Evolutionary conservation across 1,140 invertebrate genomes (phyloP).

Genomic region (Ceratitis capitata): DNA sequence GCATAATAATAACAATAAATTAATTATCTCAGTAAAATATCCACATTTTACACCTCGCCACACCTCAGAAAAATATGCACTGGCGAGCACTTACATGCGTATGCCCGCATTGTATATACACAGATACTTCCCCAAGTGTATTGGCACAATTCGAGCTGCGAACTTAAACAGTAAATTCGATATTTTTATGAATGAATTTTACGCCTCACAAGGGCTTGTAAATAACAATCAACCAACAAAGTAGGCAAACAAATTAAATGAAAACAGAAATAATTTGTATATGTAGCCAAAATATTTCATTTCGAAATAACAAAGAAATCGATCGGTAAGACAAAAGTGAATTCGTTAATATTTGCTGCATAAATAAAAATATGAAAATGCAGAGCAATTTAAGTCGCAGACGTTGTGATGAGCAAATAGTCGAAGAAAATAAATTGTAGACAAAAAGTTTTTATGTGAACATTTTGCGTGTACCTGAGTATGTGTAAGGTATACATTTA

Average conservation of each 20-base stretch:
- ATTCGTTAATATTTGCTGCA: not conserved
- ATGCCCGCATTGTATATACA: not conserved
- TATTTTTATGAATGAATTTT: conserved; percentile 35
- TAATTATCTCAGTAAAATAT: not conserved
- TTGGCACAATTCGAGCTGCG: not conserved
- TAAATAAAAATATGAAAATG: not conserved
- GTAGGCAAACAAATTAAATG: conserved; percentile 17
- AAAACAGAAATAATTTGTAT: not conserved
- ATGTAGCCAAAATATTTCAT: not conserved
- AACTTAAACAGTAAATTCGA: not conserved
- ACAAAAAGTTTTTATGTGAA: too few relatives aligned
- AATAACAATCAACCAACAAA: not conserved
- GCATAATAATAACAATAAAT: not conserved
- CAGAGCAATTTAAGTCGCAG: not conserved
- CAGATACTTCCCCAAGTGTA: not conserved
- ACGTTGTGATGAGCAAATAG: not conserved
- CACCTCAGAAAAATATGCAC: not conserved
- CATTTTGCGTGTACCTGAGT: not conserved
- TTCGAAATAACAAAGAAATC: conserved; percentile 12
- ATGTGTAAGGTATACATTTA: not conserved
- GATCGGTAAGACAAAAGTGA: conserved; percentile 27
- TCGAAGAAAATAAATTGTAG: not conserved
- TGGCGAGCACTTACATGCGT: not conserved
- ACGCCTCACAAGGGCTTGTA: not conserved
- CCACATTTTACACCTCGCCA: not conserved